Evolutionary conservation across 2,888 invertebrate species (phyloP).

Genomic region (Pasiphila rectangulata): DNA sequence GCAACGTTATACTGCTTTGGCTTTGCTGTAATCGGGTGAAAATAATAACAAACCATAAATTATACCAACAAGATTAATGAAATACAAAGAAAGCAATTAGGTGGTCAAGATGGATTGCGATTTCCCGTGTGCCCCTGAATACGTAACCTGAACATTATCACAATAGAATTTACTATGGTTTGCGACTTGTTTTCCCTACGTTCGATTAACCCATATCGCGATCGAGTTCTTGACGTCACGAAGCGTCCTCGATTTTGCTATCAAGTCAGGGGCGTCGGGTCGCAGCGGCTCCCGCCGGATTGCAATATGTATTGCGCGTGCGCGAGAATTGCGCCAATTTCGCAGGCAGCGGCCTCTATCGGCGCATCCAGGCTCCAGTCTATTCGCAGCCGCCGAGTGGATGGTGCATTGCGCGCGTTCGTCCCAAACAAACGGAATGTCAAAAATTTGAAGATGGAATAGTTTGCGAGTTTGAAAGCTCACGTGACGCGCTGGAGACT

Average conservation of each 20-base stretch:
- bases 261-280: conserved; percentile 71
- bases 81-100: conserved; percentile 1
- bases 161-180: conserved; percentile 37
- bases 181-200: conserved; percentile 65
- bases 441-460: conserved; percentile 68
- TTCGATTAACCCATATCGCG: conserved; percentile 73
- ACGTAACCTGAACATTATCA: conserved; percentile 9
- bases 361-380: conserved; percentile 69
- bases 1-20: too few relatives aligned
- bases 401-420: conserved; percentile 65
- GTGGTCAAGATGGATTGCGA: conserved; percentile 5
- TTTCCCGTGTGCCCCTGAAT: conserved; percentile 7
- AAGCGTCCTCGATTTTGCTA: conserved; percentile 77
- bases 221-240: conserved; percentile 73
- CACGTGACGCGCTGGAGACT: conserved; percentile 38
- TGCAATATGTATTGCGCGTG: conserved; percentile 68
- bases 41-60: too few relatives aligned
- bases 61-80: conserved; percentile 2
- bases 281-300: conserved; percentile 69
- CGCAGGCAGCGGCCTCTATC: conserved; percentile 72
- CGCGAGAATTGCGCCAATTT: conserved; percentile 79
- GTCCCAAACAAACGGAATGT: conserved; percentile 57
- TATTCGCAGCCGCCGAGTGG: conserved; percentile 54
- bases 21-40: too few relatives aligned
- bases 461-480: conserved; percentile 56